Evolutionary conservation across 64 coral and sea anemone species (phyloP).

Genomic region (Stylophora pistillata): DNA sequence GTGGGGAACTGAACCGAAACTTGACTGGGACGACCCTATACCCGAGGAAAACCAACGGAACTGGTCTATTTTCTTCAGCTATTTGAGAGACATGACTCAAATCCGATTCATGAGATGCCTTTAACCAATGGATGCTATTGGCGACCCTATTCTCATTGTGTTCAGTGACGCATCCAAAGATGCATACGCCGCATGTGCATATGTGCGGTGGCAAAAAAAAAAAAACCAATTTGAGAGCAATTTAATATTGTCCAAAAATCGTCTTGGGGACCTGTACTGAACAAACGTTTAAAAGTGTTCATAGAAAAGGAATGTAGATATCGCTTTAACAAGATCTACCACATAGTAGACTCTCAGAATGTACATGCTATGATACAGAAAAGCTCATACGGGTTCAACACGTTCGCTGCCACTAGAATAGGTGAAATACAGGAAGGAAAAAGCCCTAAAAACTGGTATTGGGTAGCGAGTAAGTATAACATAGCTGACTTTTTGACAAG

Average conservation of each 20-base stretch:
- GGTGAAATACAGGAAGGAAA: slow-evolving; percentile 41
- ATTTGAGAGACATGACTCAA: slow-evolving; percentile 29
- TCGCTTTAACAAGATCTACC: slow-evolving; percentile 7
- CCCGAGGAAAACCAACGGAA: slow-evolving; percentile 26
- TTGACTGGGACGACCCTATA: slow-evolving; percentile 55
- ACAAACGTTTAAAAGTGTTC: slow-evolving; percentile 25
- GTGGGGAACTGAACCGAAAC: slow-evolving; percentile 37
- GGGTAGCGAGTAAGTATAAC: slow-evolving; percentile 17
- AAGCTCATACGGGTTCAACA: slow-evolving; percentile 33
- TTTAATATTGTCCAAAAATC: not conserved
- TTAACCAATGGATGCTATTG: slow-evolving; percentile 12
- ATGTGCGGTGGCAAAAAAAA: too few species aligned
- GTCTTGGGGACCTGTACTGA: slow-evolving; percentile 34
- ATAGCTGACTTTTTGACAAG: slow-evolving; percentile 23
- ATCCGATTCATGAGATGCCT: slow-evolving; percentile 16
- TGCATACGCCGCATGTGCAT: not conserved
- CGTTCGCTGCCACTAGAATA: slow-evolving; percentile 31
- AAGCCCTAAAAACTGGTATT: slow-evolving; percentile 19
- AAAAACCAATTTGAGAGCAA: not conserved
- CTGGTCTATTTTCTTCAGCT: slow-evolving; percentile 35
- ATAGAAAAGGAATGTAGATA: not conserved
- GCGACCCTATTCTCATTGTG: slow-evolving; percentile 37
- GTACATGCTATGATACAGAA: slow-evolving; percentile 28
- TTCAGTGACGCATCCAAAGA: slow-evolving; percentile 55
- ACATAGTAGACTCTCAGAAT: slow-evolving; percentile 15